Conservation (phyloP, 2,888 invertebrate species). For the Cyclophora punctaria region DNA sequence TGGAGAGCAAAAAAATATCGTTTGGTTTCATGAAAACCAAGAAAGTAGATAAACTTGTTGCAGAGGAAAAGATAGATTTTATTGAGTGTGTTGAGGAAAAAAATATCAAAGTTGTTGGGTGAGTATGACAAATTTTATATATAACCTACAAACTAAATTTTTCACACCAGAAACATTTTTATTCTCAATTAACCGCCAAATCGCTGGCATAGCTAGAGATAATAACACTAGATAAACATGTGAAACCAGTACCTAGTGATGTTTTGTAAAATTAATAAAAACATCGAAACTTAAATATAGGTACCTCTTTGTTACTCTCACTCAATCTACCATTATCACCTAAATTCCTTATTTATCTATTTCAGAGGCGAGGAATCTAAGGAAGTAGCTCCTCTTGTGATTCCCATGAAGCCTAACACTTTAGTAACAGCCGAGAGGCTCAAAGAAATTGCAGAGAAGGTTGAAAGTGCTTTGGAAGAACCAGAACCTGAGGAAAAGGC, state of each 20-base stretch:
- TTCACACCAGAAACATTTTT: not conserved
- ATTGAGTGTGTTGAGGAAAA: constrained; percentile 87
- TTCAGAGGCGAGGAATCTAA: constrained; percentile 70
- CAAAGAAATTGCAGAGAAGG: constrained; percentile 65
- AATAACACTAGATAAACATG: no score
- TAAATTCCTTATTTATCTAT: constrained; percentile 15
- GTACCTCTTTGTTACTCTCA: not conserved
- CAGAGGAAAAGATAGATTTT: constrained; percentile 77
- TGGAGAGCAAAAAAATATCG: constrained; percentile 84
- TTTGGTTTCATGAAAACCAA: constrained; percentile 85
- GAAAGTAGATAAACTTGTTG: constrained; percentile 49
- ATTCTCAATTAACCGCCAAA: no score
- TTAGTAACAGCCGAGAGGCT: constrained; percentile 68
- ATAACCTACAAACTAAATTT: not conserved
- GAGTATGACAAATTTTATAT: constrained; percentile 36
- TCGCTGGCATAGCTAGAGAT: no score
- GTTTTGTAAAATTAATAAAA: no score
- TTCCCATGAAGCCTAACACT: constrained; percentile 77
- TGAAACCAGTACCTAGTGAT: no score
- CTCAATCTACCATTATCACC: not conserved
- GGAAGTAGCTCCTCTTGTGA: constrained; percentile 76
- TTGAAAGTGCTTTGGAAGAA: constrained; percentile 68
- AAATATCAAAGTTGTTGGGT: constrained; percentile 84
- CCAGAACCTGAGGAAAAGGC: constrained; percentile 35
- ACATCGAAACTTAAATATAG: no score